A percentile compares a stretch with the other conserved stretches of the same genome.
Conservation (phyloP, 1,140 invertebrate genomes). For the Megalopta genalis region DNA sequence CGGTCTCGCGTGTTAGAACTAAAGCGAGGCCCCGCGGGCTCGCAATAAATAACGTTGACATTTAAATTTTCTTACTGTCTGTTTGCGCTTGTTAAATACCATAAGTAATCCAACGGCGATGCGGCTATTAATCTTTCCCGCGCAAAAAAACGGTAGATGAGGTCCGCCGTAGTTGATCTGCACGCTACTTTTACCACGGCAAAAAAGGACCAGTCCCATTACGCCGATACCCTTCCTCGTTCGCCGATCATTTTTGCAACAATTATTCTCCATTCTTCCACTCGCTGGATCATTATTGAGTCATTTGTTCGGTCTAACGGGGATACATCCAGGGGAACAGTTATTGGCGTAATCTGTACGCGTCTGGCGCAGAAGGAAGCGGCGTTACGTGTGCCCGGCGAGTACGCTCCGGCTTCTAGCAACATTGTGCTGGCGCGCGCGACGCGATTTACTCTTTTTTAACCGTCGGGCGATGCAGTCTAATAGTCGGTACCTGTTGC, state of each 20-base stretch:
- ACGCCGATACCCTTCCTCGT: background rate
- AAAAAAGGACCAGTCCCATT: conserved; percentile 2
- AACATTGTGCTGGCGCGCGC: background rate
- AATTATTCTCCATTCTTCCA: conserved; percentile 20
- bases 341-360: background rate
- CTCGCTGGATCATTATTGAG: conserved; percentile 3
- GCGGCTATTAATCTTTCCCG: conserved; percentile 13
- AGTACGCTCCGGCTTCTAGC: background rate
- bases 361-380: background rate
- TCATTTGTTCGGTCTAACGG: conserved; percentile 5
- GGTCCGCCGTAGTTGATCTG: conserved; percentile 10
- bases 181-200: conserved; percentile 1
- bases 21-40: background rate
- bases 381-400: background rate
- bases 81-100: conserved; percentile 24
- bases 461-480: background rate
- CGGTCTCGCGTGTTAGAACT: background rate
- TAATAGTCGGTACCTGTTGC: background rate
- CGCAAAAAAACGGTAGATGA: conserved; percentile 16
- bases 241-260: background rate
- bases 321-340: background rate
- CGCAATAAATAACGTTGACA: conserved; percentile 4
- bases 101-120: conserved; percentile 3
- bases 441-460: background rate
- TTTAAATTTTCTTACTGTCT: background rate